phyloP scores from a whole-genome alignment of 2,888 invertebrate species.

The Anodontia alba region DNA sequence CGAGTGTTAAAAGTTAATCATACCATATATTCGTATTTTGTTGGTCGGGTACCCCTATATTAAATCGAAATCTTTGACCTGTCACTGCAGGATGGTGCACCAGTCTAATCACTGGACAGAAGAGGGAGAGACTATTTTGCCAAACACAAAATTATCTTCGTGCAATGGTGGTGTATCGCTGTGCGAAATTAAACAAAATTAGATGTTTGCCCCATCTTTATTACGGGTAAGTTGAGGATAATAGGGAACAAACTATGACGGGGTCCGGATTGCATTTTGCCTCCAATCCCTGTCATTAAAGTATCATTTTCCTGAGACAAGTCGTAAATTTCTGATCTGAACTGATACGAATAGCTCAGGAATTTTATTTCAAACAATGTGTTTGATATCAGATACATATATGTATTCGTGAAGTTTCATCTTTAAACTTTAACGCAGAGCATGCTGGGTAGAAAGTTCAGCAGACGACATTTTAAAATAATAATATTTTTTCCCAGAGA shows the following conservation, averaged over 20 bases:
- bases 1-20: too few species aligned
- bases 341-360: conserved; percentile 7
- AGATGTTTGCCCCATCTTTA: background rate
- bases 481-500: too few species aligned
- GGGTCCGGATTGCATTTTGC: background rate
- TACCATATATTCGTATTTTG: too few species aligned
- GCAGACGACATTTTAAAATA: too few species aligned
- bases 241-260: background rate
- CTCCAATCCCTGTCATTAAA: conserved; percentile 7
- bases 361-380: conserved; percentile 9
- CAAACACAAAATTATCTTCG: background rate
- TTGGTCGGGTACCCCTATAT: too few species aligned
- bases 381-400: background rate
- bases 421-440: background rate
- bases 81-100: background rate
- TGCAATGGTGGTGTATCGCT: background rate
- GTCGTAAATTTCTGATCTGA: conserved; percentile 6
- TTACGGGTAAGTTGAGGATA: conserved; percentile 4
- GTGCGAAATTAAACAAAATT: conserved; percentile 1
- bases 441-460: too few species aligned
- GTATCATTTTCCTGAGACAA: background rate
- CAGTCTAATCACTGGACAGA: background rate
- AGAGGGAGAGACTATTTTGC: background rate
- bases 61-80: too few species aligned
- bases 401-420: background rate